Base-by-base conservation (phyloP, 2,888 invertebrate genomes). In the Ophion costatus region DNA sequence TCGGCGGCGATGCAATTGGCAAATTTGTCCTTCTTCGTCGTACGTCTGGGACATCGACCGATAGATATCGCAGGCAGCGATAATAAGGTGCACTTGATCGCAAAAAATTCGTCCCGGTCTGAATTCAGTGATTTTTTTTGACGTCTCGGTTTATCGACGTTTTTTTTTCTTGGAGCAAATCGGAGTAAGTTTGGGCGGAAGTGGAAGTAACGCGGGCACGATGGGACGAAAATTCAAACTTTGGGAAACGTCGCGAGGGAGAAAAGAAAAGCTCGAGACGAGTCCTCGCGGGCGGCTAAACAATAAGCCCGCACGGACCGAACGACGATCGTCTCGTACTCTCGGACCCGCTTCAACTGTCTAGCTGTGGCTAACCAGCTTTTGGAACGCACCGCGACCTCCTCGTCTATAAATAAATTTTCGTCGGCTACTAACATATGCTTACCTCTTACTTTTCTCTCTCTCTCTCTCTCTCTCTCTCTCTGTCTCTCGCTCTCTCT, bases 361-460 rank as follows among this genome's bases (percentile, higher is more conserved):
- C 90, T 90, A 89, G 90, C 89, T 83, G 83, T 81, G 87, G 85
- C 81, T 83, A 87, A 91, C 88, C 90, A 91, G 88, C 90, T 92
- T 92, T 92, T 92, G 92, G 92, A 93, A 92, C 92, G 90, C 90
- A 91, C 88, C 91, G 86, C 92, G 91, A 92, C 93, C 93, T 93
- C 93, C 91, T 92, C 89, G 88, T 91, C 93, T 93, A 93, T 93
- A 93, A 93, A 93, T 93, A 93, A 92, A 91, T 91, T 91, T 84
- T 87, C 89, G 86, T 87, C 84, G 88, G 88, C 88, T 88, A 88
- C 89, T 90, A 92, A 92, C 91, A 91, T 83, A 85, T 85, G 82
- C 85, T 89, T 83, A 88, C 83, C 86, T 86, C 29, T 45, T 61
- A 20, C 76, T 22, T 81, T 56, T 24, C 57, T 78, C 38, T 71